Conservation (phyloP, 53 echinoderm and acorn worm species). For the Pentamera pediparva region DNA sequence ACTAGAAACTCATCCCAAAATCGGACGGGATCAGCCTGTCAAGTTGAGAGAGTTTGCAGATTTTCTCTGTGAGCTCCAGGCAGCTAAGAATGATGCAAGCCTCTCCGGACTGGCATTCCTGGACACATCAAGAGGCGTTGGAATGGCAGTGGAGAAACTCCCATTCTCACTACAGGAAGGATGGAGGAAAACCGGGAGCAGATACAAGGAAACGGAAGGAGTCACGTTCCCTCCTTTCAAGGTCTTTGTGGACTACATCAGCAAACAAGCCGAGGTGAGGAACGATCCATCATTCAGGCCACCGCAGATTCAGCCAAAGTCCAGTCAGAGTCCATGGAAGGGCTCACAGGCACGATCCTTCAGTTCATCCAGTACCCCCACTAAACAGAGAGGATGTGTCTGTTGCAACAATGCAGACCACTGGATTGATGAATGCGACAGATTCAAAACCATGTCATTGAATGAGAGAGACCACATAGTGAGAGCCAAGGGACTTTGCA, state of each 20-base stretch:
- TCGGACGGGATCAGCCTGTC: background rate
- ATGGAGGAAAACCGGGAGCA: conserved; percentile 24
- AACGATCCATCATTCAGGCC: conserved; percentile 40
- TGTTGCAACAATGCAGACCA: background rate
- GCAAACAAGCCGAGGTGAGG: conserved; percentile 27
- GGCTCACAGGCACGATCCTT: background rate
- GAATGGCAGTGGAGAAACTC: conserved; percentile 40
- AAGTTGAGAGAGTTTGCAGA: conserved; percentile 22
- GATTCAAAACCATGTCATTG: background rate
- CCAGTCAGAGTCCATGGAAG: background rate
- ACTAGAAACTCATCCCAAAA: background rate
- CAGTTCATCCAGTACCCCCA: background rate
- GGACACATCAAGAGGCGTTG: conserved; percentile 41
- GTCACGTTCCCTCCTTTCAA: conserved; percentile 41
- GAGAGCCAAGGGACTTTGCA: background rate
- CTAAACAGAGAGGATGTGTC: background rate
- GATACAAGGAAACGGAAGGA: conserved; percentile 22
- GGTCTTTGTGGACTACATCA: conserved; percentile 30
- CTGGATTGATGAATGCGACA: background rate
- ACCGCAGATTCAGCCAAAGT: background rate
- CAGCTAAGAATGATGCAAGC: conserved; percentile 19
- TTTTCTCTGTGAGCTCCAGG: conserved; percentile 29
- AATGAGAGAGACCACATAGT: conserved; percentile 2
- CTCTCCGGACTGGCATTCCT: conserved; percentile 14
- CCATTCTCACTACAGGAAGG: conserved; percentile 37